These are phyloP conservation scores for Halotydeus destructor DNA, from an alignment of 1,140 invertebrate genomes.

Conservation along the genomic window DNA sequence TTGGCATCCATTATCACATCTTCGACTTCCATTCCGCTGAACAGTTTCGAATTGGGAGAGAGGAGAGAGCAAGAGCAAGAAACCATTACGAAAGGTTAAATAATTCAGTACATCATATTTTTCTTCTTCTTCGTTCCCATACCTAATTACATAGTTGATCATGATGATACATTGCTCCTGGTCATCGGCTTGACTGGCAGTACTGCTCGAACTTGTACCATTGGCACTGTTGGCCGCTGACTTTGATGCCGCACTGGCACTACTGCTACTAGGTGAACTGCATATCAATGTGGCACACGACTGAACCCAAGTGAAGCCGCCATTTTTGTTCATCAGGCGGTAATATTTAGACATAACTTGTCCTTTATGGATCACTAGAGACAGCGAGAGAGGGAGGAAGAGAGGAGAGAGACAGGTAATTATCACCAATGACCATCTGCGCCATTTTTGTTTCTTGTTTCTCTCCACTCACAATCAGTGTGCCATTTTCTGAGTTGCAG, in stretches of 20 bases:
- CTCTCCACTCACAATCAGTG: conserved; percentile 59
- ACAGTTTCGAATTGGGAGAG: conserved; percentile 7
- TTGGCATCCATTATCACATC: conserved; percentile 78
- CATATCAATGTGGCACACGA: conserved; percentile 89
- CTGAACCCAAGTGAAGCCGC: conserved; percentile 87
- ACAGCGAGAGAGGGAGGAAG: not conserved
- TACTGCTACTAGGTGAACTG: conserved; percentile 26
- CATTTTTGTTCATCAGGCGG: conserved; percentile 80
- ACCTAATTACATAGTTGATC: conserved; percentile 85
- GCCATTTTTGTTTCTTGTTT: not conserved
- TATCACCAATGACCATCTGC: not conserved
- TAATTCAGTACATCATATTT: too few species aligned
- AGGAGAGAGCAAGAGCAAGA: conserved; percentile 5
- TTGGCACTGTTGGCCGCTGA: not conserved
- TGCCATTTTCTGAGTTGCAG: conserved; percentile 77
- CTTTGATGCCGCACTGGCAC: not conserved
- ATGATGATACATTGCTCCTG: conserved; percentile 87
- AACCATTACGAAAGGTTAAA: too few species aligned
- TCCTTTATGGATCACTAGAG: conserved; percentile 76
- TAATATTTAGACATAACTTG: conserved; percentile 91
- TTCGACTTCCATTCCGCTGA: conserved; percentile 66
- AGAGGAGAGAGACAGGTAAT: not conserved
- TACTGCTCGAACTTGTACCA: too few species aligned
- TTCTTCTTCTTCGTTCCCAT: too few species aligned
- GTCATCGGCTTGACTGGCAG: conserved; percentile 8